Percentiles rank a stretch among this genome's conserved stretches.
Conservation (phyloP, 2,888 invertebrate genomes). For the Lasioglossum morio region DNA sequence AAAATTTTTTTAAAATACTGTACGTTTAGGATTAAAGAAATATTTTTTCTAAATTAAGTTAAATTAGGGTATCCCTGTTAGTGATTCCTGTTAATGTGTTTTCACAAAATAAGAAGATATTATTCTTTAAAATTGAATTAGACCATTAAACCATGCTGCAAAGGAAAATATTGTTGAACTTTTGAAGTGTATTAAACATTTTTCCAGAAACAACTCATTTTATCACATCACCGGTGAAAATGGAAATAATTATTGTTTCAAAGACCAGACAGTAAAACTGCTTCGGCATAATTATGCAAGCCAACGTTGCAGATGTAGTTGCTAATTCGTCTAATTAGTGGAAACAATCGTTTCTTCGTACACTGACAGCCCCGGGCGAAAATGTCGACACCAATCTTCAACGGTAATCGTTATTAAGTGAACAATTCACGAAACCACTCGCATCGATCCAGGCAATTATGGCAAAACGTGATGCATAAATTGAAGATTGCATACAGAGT, state of each 20-base stretch:
- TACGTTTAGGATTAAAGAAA: no score
- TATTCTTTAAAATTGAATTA: no score
- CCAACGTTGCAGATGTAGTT: background rate
- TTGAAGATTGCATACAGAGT: slow-evolving; percentile 39
- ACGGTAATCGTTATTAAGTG: slow-evolving; percentile 44
- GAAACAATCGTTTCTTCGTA: slow-evolving; percentile 24
- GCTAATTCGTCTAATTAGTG: slow-evolving; percentile 36
- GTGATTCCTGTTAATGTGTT: no score
- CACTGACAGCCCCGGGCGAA: slow-evolving; percentile 37
- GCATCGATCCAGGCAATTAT: slow-evolving; percentile 42
- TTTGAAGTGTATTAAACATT: no score
- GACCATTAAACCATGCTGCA: no score
- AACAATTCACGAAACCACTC: slow-evolving; percentile 29
- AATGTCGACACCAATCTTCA: slow-evolving; percentile 40
- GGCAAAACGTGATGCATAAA: slow-evolving; percentile 31
- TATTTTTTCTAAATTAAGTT: no score
- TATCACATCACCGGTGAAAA: background rate
- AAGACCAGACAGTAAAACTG: background rate
- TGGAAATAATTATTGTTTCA: background rate
- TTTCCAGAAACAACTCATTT: no score
- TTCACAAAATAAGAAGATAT: no score
- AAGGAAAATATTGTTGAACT: no score
- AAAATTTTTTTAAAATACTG: no score
- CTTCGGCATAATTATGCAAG: background rate
- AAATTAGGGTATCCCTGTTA: no score